Conservation (phyloP, 2,888 invertebrate species). For the Chymomyza procnemis region DNA sequence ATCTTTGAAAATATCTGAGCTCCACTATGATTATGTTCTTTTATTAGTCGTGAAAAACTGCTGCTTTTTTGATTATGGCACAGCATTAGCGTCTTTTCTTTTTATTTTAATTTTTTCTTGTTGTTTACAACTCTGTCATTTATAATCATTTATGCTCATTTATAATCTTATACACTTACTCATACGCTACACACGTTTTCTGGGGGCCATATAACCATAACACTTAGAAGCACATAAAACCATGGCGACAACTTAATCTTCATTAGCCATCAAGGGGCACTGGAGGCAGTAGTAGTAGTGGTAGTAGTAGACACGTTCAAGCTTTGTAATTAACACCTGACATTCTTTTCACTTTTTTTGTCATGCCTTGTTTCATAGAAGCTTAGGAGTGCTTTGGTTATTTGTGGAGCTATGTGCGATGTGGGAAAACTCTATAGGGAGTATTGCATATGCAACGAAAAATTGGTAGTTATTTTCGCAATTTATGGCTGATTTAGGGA, state of each 20-base stretch:
- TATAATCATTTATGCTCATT: slow-evolving; percentile 47
- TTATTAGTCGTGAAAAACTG: not conserved
- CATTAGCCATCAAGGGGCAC: slow-evolving; percentile 37
- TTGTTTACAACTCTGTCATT: slow-evolving; percentile 30
- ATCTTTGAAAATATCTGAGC: too few relatives aligned
- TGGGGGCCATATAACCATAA: slow-evolving; percentile 47
- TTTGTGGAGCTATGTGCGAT: not conserved
- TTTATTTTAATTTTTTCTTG: not conserved
- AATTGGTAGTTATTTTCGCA: not conserved
- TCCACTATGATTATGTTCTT: too few relatives aligned
- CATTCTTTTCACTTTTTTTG: slow-evolving; percentile 69
- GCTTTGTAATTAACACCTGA: slow-evolving; percentile 66
- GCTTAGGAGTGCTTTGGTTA: not conserved
- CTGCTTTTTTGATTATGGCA: not conserved
- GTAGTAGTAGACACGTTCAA: slow-evolving; percentile 49
- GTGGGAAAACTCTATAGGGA: too few relatives aligned
- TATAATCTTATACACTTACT: slow-evolving; percentile 24
- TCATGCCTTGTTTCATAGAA: slow-evolving; percentile 13
- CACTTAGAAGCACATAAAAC: slow-evolving; percentile 47
- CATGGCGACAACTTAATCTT: slow-evolving; percentile 61
- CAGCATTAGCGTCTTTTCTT: not conserved
- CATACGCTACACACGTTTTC: not conserved
- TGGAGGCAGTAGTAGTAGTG: too few relatives aligned
- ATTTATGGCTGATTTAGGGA: too few relatives aligned
- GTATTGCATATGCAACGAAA: not conserved